phyloP scores from a whole-genome alignment of 2,888 invertebrate genomes.

The Teinopalpus imperialis region DNA sequence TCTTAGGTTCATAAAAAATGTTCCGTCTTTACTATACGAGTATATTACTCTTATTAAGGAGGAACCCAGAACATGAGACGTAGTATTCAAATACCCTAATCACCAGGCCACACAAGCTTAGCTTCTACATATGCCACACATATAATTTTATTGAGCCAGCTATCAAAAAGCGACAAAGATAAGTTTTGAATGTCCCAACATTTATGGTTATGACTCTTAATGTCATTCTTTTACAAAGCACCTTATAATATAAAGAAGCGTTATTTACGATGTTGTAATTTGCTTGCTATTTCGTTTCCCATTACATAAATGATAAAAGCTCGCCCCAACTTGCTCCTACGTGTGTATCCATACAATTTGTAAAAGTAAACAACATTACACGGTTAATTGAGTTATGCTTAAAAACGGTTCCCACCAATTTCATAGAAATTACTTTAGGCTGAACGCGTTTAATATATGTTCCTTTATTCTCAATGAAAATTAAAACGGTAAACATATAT shows the following conservation, averaged over 20 bases:
- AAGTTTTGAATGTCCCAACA: neutral
- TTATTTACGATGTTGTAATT: neutral
- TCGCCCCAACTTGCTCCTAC: neutral
- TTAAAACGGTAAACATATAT: no score
- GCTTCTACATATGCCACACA: no score
- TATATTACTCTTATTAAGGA: no score
- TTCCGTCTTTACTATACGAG: no score
- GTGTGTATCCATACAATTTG: neutral
- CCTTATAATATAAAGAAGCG: neutral
- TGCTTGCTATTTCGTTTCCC: neutral
- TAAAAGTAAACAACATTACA: conserved; percentile 1
- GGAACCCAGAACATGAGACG: no score
- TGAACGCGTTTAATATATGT: neutral
- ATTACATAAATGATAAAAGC: neutral
- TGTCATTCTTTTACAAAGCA: neutral
- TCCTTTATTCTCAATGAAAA: no score
- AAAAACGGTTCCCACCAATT: neutral
- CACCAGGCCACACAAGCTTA: no score
- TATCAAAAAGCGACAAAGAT: neutral
- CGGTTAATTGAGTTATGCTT: neutral
- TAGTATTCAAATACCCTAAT: no score
- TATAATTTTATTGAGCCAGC: no score
- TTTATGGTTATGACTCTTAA: neutral
- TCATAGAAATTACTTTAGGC: neutral
- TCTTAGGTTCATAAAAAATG: no score